These are phyloP conservation scores for Melipona bicolor DNA, from an alignment of 2,888 invertebrate genomes.

Conservation along the genomic window DNA sequence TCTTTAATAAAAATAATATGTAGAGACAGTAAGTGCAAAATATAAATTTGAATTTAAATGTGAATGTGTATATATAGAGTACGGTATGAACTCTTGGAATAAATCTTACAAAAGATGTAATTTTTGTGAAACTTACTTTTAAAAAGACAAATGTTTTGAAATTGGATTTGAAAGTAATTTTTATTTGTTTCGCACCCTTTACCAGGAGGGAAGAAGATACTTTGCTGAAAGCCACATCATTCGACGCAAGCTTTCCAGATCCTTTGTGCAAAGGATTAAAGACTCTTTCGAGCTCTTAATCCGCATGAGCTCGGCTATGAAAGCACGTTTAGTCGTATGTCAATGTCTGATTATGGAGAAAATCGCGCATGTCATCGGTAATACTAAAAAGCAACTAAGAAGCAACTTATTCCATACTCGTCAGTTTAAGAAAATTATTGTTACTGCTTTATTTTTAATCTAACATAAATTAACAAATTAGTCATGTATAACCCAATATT, in stretches of 20 bases:
- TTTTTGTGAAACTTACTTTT: neutral
- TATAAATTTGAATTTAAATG: too few species aligned
- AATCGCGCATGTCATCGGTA: neutral
- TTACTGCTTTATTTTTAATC: too few species aligned
- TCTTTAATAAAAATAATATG: too few species aligned
- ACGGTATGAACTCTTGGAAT: too few species aligned
- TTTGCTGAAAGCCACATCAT: constrained; percentile 10
- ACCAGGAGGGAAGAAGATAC: neutral
- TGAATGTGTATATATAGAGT: too few species aligned
- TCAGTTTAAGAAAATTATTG: too few species aligned
- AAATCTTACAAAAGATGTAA: too few species aligned
- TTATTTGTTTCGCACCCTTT: neutral
- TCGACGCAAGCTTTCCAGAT: constrained; percentile 10
- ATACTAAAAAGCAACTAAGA: neutral
- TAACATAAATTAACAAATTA: too few species aligned
- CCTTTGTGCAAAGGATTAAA: constrained; percentile 46
- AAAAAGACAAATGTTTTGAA: too few species aligned
- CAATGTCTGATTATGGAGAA: neutral
- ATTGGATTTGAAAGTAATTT: neutral
- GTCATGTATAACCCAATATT: too few species aligned
- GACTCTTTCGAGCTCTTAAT: constrained; percentile 47
- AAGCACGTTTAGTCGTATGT: constrained; percentile 14
- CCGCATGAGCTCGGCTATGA: constrained; percentile 7
- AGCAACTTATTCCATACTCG: neutral
- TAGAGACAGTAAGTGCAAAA: too few species aligned